These are phyloP conservation scores for Silurus meridionalis DNA, from an alignment of 2,113 vertebrate species.

Conservation along the genomic window DNA sequence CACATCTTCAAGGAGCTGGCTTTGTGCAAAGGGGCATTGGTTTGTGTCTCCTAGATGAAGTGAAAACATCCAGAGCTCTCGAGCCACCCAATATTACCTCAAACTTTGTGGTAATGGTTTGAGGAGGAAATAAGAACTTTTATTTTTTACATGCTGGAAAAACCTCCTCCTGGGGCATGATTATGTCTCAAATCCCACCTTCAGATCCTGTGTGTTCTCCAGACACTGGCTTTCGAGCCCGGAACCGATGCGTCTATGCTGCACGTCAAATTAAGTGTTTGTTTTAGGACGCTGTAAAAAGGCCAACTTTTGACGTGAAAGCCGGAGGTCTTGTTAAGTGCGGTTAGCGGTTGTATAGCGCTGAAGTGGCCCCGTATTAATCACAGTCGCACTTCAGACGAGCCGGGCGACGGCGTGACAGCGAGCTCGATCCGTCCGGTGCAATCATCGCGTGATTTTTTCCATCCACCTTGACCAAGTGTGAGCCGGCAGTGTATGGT, in stretches of 20 bases:
- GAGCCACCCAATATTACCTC: no score
- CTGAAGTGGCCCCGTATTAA: conserved; percentile 78
- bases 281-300: conserved; percentile 47
- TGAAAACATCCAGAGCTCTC: no score
- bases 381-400: conserved; percentile 77
- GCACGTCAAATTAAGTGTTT: conserved; percentile 57
- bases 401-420: conserved; percentile 69
- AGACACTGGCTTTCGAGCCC: not conserved
- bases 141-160: no score
- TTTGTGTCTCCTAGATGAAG: no score
- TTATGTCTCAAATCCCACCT: not conserved
- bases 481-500: conserved; percentile 65
- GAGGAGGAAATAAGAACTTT: no score
- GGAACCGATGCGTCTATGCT: conserved; percentile 32
- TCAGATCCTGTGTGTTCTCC: not conserved
- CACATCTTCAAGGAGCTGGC: no score
- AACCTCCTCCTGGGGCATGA: not conserved
- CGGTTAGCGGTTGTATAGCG: conserved; percentile 54
- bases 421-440: conserved; percentile 72
- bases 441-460: conserved; percentile 77
- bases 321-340: conserved; percentile 58
- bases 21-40: no score
- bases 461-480: conserved; percentile 74
- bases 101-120: no score
- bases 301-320: conserved; percentile 49